Base-by-base conservation (phyloP, 2,888 invertebrate species). In the Diarsia mendica region DNA sequence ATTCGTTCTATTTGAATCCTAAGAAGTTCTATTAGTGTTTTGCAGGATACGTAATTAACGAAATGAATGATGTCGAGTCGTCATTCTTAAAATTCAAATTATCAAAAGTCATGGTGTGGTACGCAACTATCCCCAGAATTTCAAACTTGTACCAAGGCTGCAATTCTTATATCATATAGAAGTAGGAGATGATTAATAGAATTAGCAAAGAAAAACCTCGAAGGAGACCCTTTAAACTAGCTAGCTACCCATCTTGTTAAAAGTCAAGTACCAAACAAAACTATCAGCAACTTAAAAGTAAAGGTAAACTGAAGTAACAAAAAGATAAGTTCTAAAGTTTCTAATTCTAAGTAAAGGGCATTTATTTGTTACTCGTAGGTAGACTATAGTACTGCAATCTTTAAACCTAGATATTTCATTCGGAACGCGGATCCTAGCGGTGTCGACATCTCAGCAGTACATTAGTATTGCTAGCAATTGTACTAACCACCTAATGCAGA, bases 391-490 rank as follows among this genome's bases (percentile, higher is more conserved):
- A 53, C 48, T 69, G 63, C 61, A 82, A 82, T 82, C 60, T 78
- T 78, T 67, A 78, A 70, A 78, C 73, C 82, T 78, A 81, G 78
- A 73, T 72, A 71, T 74, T 82, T 60, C 69, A 73, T 74, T 81
- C 8, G 63, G 58, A 82, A 80, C 77, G 68, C 69, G 73, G 77
- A 65, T 72, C 60, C 63, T 20, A 18, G 28, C 46, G 51, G 74
- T 81, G 81, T 81, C 70, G 70, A 81, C 69, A 81, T 69, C 61
- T 63, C 15, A 69, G 39, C 72, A 49, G 77, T 66, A 67, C 80
- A 81, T 82, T 72, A 73, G 78, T 82, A 67, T 81, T 73, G 58
- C 82, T 33, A n/a, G 73, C 69, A 82, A 78, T 64, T 74, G 63
- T 82, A 74, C 69, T 48, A 39, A 64, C 70, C 53, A 28, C 39